These are phyloP conservation scores for Acrobasis consociella DNA, from an alignment of 2,888 invertebrate genomes.

Conservation along the genomic window DNA sequence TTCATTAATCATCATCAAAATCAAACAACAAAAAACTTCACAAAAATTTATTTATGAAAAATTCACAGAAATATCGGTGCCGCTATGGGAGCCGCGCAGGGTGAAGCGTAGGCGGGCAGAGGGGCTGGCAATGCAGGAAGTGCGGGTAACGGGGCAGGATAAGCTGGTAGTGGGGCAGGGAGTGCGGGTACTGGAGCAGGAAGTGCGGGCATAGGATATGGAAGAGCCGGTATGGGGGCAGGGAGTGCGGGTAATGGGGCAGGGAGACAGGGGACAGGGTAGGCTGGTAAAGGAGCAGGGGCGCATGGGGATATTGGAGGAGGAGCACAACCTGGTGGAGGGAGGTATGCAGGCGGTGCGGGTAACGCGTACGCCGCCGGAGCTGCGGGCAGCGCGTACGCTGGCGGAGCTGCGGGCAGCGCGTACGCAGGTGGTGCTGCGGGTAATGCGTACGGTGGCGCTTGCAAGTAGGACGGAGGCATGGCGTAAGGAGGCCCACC, in stretches of 20 bases:
- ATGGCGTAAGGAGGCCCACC: not conserved
- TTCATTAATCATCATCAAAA: not conserved
- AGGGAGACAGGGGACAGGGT: not conserved
- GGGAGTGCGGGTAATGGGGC: not conserved
- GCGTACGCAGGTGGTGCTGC: conserved; percentile 5
- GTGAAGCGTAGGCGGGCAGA: not conserved
- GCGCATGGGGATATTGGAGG: not conserved
- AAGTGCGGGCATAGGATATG: too few species aligned
- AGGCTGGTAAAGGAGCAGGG: not conserved
- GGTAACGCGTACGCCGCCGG: not conserved
- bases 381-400: conserved; percentile 6
- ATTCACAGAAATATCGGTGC: not conserved
- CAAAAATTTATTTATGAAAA: not conserved
- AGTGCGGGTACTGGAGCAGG: not conserved
- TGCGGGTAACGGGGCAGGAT: not conserved
- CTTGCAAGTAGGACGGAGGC: not conserved
- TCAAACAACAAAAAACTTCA: not conserved
- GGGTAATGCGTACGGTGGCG: not conserved
- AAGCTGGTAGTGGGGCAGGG: conserved; percentile 3
- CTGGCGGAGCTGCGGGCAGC: not conserved
- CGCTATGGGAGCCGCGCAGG: not conserved
- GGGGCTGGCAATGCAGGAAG: conserved; percentile 7
- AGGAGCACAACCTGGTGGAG: not conserved
- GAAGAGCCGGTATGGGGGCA: conserved; percentile 3
- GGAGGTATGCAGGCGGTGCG: not conserved